Conservation (phyloP, 2,113 vertebrate species). For the Pelusios castaneus region DNA sequence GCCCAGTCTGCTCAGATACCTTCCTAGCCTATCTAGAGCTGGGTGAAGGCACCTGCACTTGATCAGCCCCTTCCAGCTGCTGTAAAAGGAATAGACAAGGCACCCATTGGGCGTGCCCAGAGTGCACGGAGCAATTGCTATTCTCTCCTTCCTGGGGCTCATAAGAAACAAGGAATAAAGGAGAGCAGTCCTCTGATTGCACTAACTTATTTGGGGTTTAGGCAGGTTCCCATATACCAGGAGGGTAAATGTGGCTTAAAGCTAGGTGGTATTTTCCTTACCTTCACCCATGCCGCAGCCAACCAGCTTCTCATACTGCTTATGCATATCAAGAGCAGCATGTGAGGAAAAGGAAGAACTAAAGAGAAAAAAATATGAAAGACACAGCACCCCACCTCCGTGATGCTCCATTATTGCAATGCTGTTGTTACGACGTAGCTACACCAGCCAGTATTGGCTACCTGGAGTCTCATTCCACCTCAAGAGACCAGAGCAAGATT, state of each 20-base stretch:
- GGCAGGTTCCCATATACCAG: not conserved
- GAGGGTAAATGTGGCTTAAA: not conserved
- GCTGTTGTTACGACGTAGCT: accelerated
- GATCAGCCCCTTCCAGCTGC: not conserved
- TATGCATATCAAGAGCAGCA: not conserved
- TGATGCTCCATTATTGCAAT: accelerated
- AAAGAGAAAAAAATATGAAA: not conserved
- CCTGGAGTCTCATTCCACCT: not conserved
- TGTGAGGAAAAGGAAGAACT: not conserved
- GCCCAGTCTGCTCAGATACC: too few species aligned
- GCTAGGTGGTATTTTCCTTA: not conserved
- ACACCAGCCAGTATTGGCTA: accelerated
- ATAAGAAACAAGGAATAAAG: not conserved
- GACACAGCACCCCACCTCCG: accelerated
- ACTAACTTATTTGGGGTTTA: not conserved
- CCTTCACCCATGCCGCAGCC: not conserved
- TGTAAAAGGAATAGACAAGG: not conserved
- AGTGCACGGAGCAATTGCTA: not conserved
- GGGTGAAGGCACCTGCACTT: not conserved
- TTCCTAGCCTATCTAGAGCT: not conserved
- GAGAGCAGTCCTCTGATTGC: not conserved
- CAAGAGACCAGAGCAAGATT: not conserved
- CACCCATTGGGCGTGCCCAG: too few species aligned
- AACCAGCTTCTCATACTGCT: not conserved
- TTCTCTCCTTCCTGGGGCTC: not conserved